phyloP scores from a whole-genome alignment of 2,888 invertebrate genomes.

The Oscheius onirici region DNA sequence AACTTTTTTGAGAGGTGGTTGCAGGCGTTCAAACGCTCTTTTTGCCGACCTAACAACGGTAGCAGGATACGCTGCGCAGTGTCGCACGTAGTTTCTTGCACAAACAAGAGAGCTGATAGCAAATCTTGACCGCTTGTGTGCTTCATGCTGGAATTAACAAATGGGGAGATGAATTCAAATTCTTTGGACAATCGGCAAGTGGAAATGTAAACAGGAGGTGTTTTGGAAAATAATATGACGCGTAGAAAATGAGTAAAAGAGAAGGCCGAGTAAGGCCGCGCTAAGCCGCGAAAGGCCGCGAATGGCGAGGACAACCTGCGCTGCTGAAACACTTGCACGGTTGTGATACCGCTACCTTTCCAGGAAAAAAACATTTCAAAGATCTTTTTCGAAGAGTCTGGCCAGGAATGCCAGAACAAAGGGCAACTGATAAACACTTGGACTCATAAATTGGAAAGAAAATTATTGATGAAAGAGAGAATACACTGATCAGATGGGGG shows the following conservation, averaged over 20 bases:
- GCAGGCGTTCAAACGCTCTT: constrained; percentile 9
- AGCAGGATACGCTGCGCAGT: constrained; percentile 11
- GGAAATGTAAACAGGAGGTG: not conserved
- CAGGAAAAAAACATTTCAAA: too few species aligned
- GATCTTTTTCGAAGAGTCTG: not conserved
- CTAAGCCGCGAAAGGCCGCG: constrained; percentile 30
- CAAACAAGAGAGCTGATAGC: constrained; percentile 26
- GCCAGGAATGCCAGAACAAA: constrained; percentile 11
- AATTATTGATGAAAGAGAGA: constrained; percentile 3
- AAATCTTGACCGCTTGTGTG: constrained; percentile 24
- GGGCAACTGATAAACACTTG: not conserved
- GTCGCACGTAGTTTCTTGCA: constrained; percentile 28
- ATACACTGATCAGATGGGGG: constrained; percentile 10
- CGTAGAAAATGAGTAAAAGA: constrained; percentile 7
- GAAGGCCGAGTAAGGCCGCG: constrained; percentile 20
- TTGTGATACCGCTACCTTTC: constrained; percentile 16
- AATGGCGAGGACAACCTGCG: constrained; percentile 18
- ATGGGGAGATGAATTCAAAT: not conserved
- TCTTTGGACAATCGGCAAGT: not conserved
- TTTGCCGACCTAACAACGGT: constrained; percentile 14
- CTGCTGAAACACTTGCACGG: constrained; percentile 25
- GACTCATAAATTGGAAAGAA: constrained; percentile 12
- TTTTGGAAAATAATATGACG: not conserved
- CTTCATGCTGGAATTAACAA: constrained; percentile 17
- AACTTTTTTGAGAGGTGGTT: not conserved